Evolutionary conservation across 2,797 vertebrate genomes (phyloP), one percentile per base, ranked within the genome.

Genomic region (Lacerta agilis): DNA sequence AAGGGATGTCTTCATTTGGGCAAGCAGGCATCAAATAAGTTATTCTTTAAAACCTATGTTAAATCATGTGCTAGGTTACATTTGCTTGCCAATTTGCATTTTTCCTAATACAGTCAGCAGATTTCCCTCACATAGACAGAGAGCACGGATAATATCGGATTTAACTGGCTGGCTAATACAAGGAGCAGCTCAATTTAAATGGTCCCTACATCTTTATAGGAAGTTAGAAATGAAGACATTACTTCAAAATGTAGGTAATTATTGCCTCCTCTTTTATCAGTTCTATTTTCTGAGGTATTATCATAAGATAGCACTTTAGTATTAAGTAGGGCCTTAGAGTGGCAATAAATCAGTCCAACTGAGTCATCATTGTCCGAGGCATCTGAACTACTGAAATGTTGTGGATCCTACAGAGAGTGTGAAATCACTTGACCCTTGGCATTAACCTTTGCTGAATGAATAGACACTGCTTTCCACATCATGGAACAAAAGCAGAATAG

Each of bases 361-460:
- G 98, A 98, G 98, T 98, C 98, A 98, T 98, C 98, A 98, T 97
- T 98, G 98, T 98, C 97, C 96, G 96, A 97, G 97, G 97, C 96
- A 97, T 98, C 97, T 97, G 97, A 97, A 98, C 97, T 97, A 97
- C 96, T 97, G 97, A 97, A 98, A 97, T 97, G 98, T 92, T 97
- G 97, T 97, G 97, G 97, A 98, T 98, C 97, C 97, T 97, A 98
- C 97, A 93, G 98, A 98, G 97, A 98, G 98, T 99, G 98, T 98
- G 98, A 99, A 99, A 98, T 99, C 98, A 98, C 98, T 99, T 99
- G 98, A 99, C 98, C 98, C 97, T 96, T 97, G 97, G 98, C 98
- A 98, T 99, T 99, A 98, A 99, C 98, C 98, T 98, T 98, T 98
- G 97, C 96, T 97, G 97, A 97, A 97, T 98, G 98, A 98, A 98